These are phyloP conservation scores for Onychomys torridus DNA, from an alignment of 2,797 vertebrate species.

Conservation along the genomic window DNA sequence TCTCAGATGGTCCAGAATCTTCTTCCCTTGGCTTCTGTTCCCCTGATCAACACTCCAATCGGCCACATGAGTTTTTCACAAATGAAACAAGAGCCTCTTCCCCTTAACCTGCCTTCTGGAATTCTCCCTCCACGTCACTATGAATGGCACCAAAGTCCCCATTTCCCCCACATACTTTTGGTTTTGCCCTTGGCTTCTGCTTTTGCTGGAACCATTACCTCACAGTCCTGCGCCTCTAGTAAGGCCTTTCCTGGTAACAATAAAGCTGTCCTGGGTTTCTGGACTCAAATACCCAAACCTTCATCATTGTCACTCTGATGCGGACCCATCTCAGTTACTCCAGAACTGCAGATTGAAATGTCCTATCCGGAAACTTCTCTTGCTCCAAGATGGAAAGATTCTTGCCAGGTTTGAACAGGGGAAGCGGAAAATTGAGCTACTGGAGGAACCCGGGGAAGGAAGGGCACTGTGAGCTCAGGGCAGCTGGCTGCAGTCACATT, in stretches of 20 bases:
- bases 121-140: not conserved
- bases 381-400: not conserved
- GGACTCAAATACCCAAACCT: not conserved
- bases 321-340: fast-evolving
- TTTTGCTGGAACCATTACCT: not conserved
- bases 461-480: not conserved
- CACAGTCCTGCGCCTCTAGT: not conserved
- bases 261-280: not conserved
- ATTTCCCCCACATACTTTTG: not conserved
- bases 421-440: not conserved
- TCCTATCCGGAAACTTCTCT: not conserved
- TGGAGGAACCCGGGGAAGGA: not conserved
- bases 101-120: not conserved
- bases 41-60: not conserved
- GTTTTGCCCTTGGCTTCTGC: not conserved
- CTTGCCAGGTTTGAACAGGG: not conserved
- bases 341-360: not conserved
- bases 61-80: not conserved
- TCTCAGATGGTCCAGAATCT: not conserved
- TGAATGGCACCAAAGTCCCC: not conserved
- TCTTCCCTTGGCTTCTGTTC: not conserved
- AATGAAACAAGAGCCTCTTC: not conserved
- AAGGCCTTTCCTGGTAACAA: not conserved
- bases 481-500: not conserved
- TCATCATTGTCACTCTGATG: not conserved